Conservation (phyloP, 92 coral and sea anemone genomes). For the Palythoa heliodiscus region DNA sequence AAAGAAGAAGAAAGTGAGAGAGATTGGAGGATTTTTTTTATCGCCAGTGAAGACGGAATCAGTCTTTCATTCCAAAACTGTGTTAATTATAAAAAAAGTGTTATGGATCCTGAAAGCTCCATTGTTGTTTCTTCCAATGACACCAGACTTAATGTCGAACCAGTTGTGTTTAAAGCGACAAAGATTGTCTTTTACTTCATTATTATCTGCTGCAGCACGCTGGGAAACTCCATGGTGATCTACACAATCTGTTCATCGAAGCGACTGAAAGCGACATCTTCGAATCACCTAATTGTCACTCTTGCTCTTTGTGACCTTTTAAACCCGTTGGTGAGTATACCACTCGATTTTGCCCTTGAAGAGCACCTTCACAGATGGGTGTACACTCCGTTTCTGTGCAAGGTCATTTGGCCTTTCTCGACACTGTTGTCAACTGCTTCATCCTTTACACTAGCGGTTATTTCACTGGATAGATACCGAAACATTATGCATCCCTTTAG, state of each 20-base stretch:
- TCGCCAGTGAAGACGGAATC: background rate
- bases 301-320: conserved; percentile 89
- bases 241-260: conserved; percentile 72
- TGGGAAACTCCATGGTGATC: conserved; percentile 89
- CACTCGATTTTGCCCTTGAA: conserved; percentile 79
- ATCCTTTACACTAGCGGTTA: conserved; percentile 84
- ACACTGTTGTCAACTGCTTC: conserved; percentile 86
- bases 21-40: background rate
- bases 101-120: conserved; percentile 20
- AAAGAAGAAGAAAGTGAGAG: background rate
- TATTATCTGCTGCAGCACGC: conserved; percentile 73
- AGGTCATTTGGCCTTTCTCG: conserved; percentile 81
- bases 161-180: conserved; percentile 55
- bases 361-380: conserved; percentile 71
- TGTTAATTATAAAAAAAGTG: too few relatives aligned
- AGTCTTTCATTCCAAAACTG: background rate
- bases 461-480: conserved; percentile 93
- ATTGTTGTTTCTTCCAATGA: background rate
- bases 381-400: conserved; percentile 79
- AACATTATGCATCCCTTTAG: conserved; percentile 91
- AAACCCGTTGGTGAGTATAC: conserved; percentile 89
- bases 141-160: conserved; percentile 16
- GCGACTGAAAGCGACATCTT: conserved; percentile 74
- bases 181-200: conserved; percentile 71
- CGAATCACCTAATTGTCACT: conserved; percentile 77